Evolutionary conservation across 2,888 invertebrate species (phyloP), one percentile per base, ranked within the genome.

Genomic region (Campoplex capitator): DNA sequence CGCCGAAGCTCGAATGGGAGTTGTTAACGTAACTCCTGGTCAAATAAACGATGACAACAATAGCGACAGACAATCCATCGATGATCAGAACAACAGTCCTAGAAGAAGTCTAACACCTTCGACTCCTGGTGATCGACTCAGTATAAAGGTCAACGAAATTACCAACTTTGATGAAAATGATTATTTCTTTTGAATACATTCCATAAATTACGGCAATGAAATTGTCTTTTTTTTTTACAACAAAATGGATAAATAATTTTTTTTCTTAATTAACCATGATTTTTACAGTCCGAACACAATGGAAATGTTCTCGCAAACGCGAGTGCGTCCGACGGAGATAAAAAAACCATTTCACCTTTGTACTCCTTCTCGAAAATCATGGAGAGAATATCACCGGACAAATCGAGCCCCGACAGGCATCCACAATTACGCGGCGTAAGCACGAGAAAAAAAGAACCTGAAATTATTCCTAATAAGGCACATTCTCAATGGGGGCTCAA

Each of bases 1-100:
- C 86, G 98, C 98, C 0, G 98, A 98, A 93, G 98, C 98, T 0
- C 95, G 97, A 91, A 96, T 96, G 94, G 96, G 96, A 51, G 95
- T 95, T 42, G 94, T 95, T 18, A 93, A 94, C 68, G 93, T 95
- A 65, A 92, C 93, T 77, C 93, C 93, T 84, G 93, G 91, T 91
- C 94, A 93, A 91, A 90, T 93, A 45, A 90, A 86, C 75, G 94
- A 94, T 73, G 94, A 94, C 85, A 94, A 94, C 88, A 94, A 90
- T 80, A 92, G 92, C 82, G 94, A 93, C 68, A 91, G 92, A 83
- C 92, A 93, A 83, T 93, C 94, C 16, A 92, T 92, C 80, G 94
- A 94, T 83, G 94, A 94, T 89, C 93, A 94, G 65, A 94, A 94
- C 85, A 94, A 94, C 85, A 94, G 94, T 83, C 94, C 95, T 9